phyloP scores from a whole-genome alignment of 2,113 vertebrate species.

The Archocentrus centrarchus region DNA sequence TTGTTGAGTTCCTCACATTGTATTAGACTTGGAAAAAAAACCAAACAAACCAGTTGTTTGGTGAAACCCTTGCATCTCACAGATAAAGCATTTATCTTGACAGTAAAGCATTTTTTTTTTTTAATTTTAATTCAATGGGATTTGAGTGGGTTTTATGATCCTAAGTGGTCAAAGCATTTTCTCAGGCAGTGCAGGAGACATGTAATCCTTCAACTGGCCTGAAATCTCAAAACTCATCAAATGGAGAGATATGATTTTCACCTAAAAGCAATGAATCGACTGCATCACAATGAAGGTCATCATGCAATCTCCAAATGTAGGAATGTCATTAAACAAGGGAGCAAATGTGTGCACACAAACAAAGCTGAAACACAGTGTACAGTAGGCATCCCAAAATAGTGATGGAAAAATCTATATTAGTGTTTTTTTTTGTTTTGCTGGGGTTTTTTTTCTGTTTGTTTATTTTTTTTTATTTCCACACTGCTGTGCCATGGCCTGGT shows the following conservation, averaged over 20 bases:
- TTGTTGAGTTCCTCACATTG: constrained; percentile 70
- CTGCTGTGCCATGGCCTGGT: constrained; percentile 40
- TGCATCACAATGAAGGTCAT: constrained; percentile 26
- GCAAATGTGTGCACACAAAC: constrained; percentile 13
- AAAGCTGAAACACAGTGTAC: constrained; percentile 37
- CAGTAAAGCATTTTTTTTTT: constrained; percentile 24
- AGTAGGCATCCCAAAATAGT: constrained; percentile 64
- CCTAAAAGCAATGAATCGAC: constrained; percentile 17
- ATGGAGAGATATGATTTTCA: constrained; percentile 5
- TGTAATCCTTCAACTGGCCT: constrained; percentile 35
- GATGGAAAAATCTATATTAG: constrained; percentile 83
- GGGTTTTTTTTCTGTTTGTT: neutral
- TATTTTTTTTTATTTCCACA: constrained; percentile 71
- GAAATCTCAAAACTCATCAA: constrained; percentile 21
- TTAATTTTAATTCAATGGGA: constrained; percentile 24
- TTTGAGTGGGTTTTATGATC: constrained; percentile 38
- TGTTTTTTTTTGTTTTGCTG: constrained; percentile 12
- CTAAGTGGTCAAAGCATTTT: constrained; percentile 40
- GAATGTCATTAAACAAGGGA: neutral
- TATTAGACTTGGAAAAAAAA: constrained; percentile 45
- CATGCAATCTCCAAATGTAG: neutral
- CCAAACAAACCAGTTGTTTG: constrained; percentile 39
- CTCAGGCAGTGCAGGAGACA: constrained; percentile 9
- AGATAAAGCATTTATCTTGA: constrained; percentile 15
- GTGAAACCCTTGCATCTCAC: constrained; percentile 23